Base-by-base conservation (phyloP, 2,113 vertebrate species). In the Entelurus aequoreus region DNA sequence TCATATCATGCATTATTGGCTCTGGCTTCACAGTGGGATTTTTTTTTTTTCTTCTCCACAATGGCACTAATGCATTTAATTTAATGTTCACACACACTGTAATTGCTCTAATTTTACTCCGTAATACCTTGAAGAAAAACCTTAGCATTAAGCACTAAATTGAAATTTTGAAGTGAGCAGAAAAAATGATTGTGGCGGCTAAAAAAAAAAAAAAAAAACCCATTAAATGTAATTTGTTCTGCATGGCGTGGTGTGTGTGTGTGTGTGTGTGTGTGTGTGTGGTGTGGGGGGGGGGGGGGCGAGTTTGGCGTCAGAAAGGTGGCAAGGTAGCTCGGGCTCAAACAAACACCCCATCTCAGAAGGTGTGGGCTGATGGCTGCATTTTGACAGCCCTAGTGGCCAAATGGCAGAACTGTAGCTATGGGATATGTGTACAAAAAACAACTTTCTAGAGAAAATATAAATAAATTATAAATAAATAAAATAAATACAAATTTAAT, bases 141-240 rank as follows among this genome's bases (percentile, higher is more conserved):
- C 92, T 90, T 91, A 89, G 90, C 91, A 91, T 91, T 87, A 93
- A 91, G 92, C 86, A 92, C 91, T 91, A 94, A 95, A 95, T 93
- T 96, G 94, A 94, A 95, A 93, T 92, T 94, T 93, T 92, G 91
- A 93, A 92, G 91, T 88, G 92, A 93, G 93, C 88, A 88, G 88
- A 91, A 87, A 91, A 92, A 95, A 92, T 90, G 91, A 92, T 91
- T 93, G 88, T 89, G 89, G 92, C 92, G 89, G 89, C 87, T 87
- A 90, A 92, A 89, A 90, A 28, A 28, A 28, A 28, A 28, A 28
- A 28, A 28, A 28, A 28, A 4, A 92, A 93, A 90, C 90, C 93
- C 94, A 95, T 95, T 95, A 95, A 94, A 94, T 93, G 92, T 95
- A 94, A 97, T 98, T 96, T 97, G 94, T 92, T 95, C 94, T 94